phyloP scores from a whole-genome alignment of 2,888 invertebrate species.

The Mellilla xanthometata region DNA sequence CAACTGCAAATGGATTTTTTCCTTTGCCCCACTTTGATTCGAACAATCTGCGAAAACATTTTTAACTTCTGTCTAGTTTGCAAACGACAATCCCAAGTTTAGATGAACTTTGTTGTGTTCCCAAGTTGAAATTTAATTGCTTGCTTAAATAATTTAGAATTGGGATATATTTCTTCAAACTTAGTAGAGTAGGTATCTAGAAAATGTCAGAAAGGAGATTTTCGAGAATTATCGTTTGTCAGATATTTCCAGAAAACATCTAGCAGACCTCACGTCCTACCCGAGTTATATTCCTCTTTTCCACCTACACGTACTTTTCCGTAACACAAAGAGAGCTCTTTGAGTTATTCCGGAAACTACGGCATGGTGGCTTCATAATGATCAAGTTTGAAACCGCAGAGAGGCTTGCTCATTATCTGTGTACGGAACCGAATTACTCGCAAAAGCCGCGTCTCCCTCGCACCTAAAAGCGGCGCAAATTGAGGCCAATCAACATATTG shows the following conservation, averaged over 20 bases:
- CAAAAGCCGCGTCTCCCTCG: background rate
- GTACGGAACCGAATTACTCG: background rate
- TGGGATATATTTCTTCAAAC: constrained; percentile 43
- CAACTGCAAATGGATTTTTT: constrained; percentile 65
- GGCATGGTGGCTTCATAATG: constrained; percentile 10
- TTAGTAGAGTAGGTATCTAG: constrained; percentile 49
- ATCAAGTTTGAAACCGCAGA: constrained; percentile 5
- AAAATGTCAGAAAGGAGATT: constrained; percentile 33
- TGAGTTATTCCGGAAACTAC: constrained; percentile 15
- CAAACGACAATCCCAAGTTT: constrained; percentile 40
- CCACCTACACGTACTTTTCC: constrained; percentile 20
- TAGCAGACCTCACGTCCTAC: constrained; percentile 40
- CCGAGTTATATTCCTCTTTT: constrained; percentile 43
- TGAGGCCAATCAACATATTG: constrained; percentile 20
- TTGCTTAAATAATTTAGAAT: constrained; percentile 46
- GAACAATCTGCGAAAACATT: constrained; percentile 48
- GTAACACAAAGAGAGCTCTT: constrained; percentile 18
- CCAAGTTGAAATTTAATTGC: constrained; percentile 44
- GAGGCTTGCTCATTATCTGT: background rate
- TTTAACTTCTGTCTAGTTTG: constrained; percentile 37
- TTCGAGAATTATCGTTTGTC: constrained; percentile 59
- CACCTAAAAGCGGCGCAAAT: constrained; percentile 5
- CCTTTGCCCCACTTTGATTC: constrained; percentile 56
- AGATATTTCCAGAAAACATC: constrained; percentile 50
- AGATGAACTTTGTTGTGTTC: constrained; percentile 20